Base-by-base conservation (phyloP, 2,113 vertebrate genomes). In the Garra rufa region DNA sequence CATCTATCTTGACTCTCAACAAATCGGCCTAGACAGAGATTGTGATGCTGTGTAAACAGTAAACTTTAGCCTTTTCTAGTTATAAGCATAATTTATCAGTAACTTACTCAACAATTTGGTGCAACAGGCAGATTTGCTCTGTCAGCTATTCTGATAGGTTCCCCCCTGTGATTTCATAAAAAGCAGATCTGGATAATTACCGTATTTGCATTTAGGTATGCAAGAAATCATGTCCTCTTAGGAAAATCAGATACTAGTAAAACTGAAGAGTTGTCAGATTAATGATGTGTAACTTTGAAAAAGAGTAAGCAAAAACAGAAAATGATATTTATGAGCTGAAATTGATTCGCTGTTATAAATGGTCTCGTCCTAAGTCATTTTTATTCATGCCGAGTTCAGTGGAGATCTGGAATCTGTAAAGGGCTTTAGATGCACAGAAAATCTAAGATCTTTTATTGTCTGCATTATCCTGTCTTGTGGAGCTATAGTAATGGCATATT, bases 171-270 rank as follows among this genome's bases (percentile, higher is more conserved):
- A 41, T 79, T 80, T 59, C 48, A 83, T 43, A 78, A 80, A 76
- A 65, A 82, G 80, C 74, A 82, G 83, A 82, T 82, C 81, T 61
- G 57, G 74, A 76, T 88, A 88, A 89, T 87, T 83, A 82, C 85
- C 30, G 41, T 26, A 89, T 89, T 73, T 87, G 83, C 88, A 88
- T 85, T 82, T 78, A 80, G 63, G 52, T 57, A 80, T 41, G 77
- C 75, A 84, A 59, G 55, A 48, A 81, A 81, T n/a, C 28, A 28
- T 61, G 55, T 73, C 79, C 76, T 41, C 63, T 46, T n/a, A 79
- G 81, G 76, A 50, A 43, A 30, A 76, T 81, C 76, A 82, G 61
- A 81, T 81, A 63, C 75, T 67, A 79, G 81, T 83, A 28, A 82
- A 85, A 82, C 70, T 10, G n/a, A 73, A 73, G 50, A 73, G 41